Conservation (phyloP, 2,113 vertebrate genomes). For the Amphiprion percula region DNA sequence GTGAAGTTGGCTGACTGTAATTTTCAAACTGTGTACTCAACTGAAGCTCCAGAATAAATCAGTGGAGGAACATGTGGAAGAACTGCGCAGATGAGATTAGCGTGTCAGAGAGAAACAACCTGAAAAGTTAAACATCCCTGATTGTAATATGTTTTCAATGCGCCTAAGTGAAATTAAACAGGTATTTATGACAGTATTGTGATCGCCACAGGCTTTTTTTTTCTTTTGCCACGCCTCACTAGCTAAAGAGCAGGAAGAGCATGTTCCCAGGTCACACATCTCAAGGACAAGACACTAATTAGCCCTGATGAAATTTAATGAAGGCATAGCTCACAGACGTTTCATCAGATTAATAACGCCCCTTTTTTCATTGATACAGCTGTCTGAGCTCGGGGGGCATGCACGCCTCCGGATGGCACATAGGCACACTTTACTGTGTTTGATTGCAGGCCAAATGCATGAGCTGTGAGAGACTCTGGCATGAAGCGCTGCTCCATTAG, state of each 20-base stretch:
- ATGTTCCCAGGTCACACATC: slow-evolving; percentile 35
- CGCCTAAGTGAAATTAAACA: background rate
- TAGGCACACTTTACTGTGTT: slow-evolving; percentile 17
- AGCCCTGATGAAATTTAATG: slow-evolving; percentile 56
- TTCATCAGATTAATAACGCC: slow-evolving; percentile 63
- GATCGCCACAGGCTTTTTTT: background rate
- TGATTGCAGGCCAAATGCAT: slow-evolving; percentile 27
- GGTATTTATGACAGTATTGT: background rate
- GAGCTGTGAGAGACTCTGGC: slow-evolving; percentile 17
- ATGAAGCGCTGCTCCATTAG: slow-evolving; percentile 23
- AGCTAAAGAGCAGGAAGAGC: slow-evolving; percentile 1
- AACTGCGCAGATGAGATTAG: too few species aligned
- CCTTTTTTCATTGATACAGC: slow-evolving; percentile 35
- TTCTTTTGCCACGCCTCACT: slow-evolving; percentile 4
- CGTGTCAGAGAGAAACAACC: background rate
- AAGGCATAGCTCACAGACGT: slow-evolving; percentile 53
- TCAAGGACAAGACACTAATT: slow-evolving; percentile 66
- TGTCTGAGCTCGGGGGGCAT: slow-evolving; percentile 16
- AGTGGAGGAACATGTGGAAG: background rate
- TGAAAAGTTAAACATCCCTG: background rate
- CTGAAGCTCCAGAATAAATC: background rate
- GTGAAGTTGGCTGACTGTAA: background rate
- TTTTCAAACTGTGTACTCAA: background rate
- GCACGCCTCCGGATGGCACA: slow-evolving; percentile 11
- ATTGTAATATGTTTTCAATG: background rate